Conservation (phyloP, 2,113 vertebrate genomes). For the Neolamprologus sp. region DNA sequence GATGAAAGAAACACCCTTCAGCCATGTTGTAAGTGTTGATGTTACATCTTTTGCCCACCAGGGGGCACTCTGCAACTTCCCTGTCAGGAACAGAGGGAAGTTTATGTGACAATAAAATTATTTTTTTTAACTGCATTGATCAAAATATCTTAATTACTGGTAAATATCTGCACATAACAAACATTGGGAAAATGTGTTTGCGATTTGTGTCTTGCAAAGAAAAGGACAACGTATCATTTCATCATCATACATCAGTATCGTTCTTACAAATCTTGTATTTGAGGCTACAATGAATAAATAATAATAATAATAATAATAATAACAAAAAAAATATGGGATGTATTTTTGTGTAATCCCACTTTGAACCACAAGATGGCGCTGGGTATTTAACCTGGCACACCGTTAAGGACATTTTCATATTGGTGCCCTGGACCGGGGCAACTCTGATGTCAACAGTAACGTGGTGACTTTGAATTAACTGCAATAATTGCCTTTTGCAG, state of each 20-base stretch:
- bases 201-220: neutral
- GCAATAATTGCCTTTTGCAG: neutral
- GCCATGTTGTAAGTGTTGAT: neutral
- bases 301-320: neutral
- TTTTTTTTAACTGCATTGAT: neutral
- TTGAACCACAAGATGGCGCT: neutral
- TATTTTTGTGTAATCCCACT: neutral
- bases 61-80: neutral
- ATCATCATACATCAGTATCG: neutral
- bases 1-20: neutral
- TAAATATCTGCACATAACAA: neutral
- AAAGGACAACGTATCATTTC: neutral
- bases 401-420: neutral
- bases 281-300: neutral
- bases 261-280: fast-evolving
- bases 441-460: neutral
- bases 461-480: neutral
- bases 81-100: neutral
- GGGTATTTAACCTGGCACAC: neutral
- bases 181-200: neutral
- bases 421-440: neutral
- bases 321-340: neutral
- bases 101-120: neutral
- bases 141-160: neutral
- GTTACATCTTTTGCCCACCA: neutral